Percentiles rank a stretch among this genome's conserved stretches.
phyloP scores from a whole-genome alignment of 1,140 invertebrate genomes.

The Frieseomelitta varia region DNA sequence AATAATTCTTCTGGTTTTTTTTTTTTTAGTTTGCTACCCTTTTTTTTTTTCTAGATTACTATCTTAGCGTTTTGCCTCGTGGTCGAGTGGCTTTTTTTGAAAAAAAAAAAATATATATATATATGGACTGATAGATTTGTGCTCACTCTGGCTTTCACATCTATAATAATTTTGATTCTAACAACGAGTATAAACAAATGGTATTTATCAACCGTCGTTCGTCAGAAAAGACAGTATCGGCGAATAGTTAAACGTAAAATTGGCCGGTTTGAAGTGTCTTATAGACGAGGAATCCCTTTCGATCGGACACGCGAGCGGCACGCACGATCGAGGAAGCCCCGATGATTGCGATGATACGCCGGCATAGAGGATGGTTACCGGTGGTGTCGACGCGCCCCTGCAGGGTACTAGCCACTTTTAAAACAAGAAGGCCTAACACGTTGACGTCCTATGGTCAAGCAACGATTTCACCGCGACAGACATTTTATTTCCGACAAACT shows the following conservation, averaged over 20 bases:
- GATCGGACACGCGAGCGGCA: conserved; percentile 51
- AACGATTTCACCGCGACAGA: conserved; percentile 73
- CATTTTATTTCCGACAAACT: conserved; percentile 82
- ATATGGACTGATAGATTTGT: too few relatives aligned
- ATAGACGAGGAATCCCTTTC: conserved; percentile 64
- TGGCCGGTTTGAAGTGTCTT: conserved; percentile 4
- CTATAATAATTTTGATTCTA: too few relatives aligned
- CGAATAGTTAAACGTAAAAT: conserved; percentile 24
- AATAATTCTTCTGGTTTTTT: too few relatives aligned
- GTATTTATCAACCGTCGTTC: neutral
- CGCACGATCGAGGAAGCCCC: conserved; percentile 58
- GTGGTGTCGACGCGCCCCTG: conserved; percentile 53
- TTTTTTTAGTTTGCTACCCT: too few relatives aligned
- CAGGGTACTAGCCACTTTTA: conserved; percentile 41
- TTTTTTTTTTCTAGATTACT: too few relatives aligned
- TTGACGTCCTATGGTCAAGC: conserved; percentile 71
- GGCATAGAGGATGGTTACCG: conserved; percentile 1
- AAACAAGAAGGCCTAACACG: conserved; percentile 52
- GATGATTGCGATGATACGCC: conserved; percentile 49
- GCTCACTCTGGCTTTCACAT: too few relatives aligned
- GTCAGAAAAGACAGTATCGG: neutral
- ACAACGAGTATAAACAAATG: too few relatives aligned
- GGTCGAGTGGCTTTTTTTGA: too few relatives aligned
- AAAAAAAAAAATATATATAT: too few relatives aligned
- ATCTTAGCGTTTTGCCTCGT: too few relatives aligned